Evolutionary conservation across 2,797 vertebrate genomes (phyloP), one percentile per base, ranked within the genome.

Genomic region (Pangasius mekongensis): DNA sequence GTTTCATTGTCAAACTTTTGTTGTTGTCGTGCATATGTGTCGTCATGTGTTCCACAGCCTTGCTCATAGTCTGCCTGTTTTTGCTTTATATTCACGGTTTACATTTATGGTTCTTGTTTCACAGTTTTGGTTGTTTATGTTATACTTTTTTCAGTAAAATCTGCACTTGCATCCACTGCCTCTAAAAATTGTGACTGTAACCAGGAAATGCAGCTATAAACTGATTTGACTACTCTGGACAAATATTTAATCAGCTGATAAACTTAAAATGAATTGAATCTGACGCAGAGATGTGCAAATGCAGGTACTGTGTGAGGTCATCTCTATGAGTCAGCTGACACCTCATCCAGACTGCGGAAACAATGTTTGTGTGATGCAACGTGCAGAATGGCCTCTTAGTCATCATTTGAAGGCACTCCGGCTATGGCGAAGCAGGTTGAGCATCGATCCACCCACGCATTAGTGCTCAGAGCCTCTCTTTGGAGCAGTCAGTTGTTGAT

Each of bases 341-440:
- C 88, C 43, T 60, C 71, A 85, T 83, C 78, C 81, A 87, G 84
- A 54, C 76, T 58, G 64, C 67, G 87, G 85, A 90, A 90, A 89
- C 83, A 73, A 54, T 86, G 78, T 88, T 91, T 87, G 87, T 73
- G 85, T 77, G 89, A 90, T 87, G 85, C n/a, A 85, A 91, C 86
- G 84, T 86, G 58, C 66, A 60, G 77, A 74, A 85, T 84, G 77
- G 82, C 54, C 77, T 85, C 64, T 89, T 80, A 88, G 90, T 91
- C 89, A 91, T 89, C 85, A 83, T 87, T 87, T 83, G 52, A 86
- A 87, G 89, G 83, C 88, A 90, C 90, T 92, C 89, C 86, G 87
- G 78, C 91, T 67, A 83, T 89, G 87, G 88, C 64, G 49, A 52
- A 84, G 91, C 89, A 84, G 88, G 62, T 89, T 87, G 84, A 39